Base-by-base conservation (phyloP, 2,113 vertebrate species). In the Clarias batrachus region DNA sequence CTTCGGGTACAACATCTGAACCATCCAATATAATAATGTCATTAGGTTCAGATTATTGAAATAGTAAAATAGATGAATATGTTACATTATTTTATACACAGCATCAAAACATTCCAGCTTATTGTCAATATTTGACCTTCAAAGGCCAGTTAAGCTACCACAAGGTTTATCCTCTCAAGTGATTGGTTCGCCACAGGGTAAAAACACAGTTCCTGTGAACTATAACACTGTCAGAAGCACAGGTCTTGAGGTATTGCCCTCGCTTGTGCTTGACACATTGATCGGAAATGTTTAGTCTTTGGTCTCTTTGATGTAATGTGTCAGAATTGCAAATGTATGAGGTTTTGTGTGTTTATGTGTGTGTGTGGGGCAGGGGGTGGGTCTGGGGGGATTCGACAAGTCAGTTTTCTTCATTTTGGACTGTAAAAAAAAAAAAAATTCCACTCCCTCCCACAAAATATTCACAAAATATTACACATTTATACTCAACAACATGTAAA, bases 401-500 rank as follows among this genome's bases (percentile, higher is more conserved):
- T 85, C 90, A 71, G 11, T 78, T 73, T 84, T 82, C 87, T 91
- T 89, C 87, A 91, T 83, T 90, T 87, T 85, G 65, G 48, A 91
- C 83, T 89, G 89, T 85, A 89, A 89, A 88, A 83, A 48, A 89
- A 88, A 83, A 48, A 83, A 48, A 79, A 0, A 90, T 82, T 66
- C 66, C 83, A 48, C 66, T 52, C 90, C 90, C 91, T 87, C 89
- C 78, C 82, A 57, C 48, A 48, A 48, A 52, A 80, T 90, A 93
- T 93, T 94, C 91, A 94, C 94, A 94, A 62, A 94, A 93, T 89
- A 91, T 92, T 92, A 94, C 92, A 94, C 87, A 92, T 93, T 91
- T 89, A 91, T 91, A 92, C 57, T 89, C 80, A 85, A n/a, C 21
- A 79, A 19, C 30, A 78, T 57, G 76, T 78, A 57, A 30, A 78